These are phyloP conservation scores for Pterophyllum scalare DNA, from an alignment of 2,113 vertebrate genomes.

Conservation along the genomic window DNA sequence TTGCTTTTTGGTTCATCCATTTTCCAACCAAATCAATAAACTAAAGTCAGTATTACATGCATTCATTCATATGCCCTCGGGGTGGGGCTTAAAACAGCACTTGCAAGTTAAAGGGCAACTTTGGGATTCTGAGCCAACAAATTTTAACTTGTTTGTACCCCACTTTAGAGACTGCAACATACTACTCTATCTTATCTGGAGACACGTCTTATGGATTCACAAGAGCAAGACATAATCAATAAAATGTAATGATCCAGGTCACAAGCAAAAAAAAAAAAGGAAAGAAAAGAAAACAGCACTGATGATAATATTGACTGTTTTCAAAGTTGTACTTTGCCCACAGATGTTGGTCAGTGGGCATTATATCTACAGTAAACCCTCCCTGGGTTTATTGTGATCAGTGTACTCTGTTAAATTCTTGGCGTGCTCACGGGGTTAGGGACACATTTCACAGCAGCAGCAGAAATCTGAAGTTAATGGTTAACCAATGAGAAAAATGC, in stretches of 20 bases:
- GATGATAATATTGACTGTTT: constrained; percentile 39
- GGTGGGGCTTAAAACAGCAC: not conserved
- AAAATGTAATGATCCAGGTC: not conserved
- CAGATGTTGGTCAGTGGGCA: constrained; percentile 2
- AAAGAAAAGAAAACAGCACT: not conserved
- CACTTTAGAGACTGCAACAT: not conserved
- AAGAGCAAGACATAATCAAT: not conserved
- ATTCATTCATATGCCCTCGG: not conserved
- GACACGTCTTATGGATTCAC: not conserved
- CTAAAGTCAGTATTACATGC: not conserved
- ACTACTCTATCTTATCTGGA: not conserved
- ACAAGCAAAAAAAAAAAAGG: not conserved
- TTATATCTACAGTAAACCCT: constrained; percentile 8
- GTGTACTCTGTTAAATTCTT: constrained; percentile 23
- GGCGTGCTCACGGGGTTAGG: constrained; percentile 2
- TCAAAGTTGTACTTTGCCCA: constrained; percentile 60
- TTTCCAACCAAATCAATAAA: constrained; percentile 3
- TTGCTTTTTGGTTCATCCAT: not conserved
- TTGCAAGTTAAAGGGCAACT: not conserved
- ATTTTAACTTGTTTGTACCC: not conserved
- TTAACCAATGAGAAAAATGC: constrained; percentile 67
- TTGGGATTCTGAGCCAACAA: not conserved
- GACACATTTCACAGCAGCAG: constrained; percentile 40
- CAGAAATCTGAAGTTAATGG: constrained; percentile 57
- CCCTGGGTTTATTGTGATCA: not conserved